Evolutionary conservation across 2,888 invertebrate species (phyloP), one percentile per base, ranked within the genome.

Genomic region (Periphyllus acericola): DNA sequence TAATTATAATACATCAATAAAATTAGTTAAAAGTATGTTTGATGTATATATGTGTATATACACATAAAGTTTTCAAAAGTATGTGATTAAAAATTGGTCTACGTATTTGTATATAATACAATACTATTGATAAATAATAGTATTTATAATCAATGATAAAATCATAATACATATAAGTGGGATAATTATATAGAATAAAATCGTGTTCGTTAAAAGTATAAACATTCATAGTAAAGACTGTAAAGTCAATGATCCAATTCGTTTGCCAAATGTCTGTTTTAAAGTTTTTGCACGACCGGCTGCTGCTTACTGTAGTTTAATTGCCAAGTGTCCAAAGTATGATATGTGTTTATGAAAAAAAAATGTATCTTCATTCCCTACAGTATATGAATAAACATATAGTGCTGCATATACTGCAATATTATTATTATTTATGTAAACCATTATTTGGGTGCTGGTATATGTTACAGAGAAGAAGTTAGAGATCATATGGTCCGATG

Each of bases 401-500:
- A 46, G 14, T 46, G 14, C 46, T 46, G 46, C 1, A 14, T 11
- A 14, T 46, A 14, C 14, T 46, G 46, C 11, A 46, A n/a, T 46
- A 29, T 14, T 52, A 46, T 40, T 46, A 36, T 29, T 76, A 25
- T 76, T 76, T 46, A 29, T 46, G 36, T 76, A 29, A 76, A n/a
- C 3, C 46, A 8, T 46, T 46, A 1, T n/a, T 25, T 11, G 55
- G 79, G 89, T 66, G 19, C 88, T 89, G 79, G 21, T 89, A 8
- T 60, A 8, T 60, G 68, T 90, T 93, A 17, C 93, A 98, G 98
- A 91, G 96, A 97, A 93, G 98, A 98, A 93, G 98, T 99, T 89
- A 94, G 94, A 90, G 96, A 98, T 92, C 98, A 99, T 93, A 94
- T 96, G 90, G 98, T 99, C 91, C 94, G 95, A 92, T 99, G 99